Percentiles rank a stretch among this genome's conserved stretches.
phyloP scores from a whole-genome alignment of 2,888 invertebrate species.

The Caenorhabditis panamensis region DNA sequence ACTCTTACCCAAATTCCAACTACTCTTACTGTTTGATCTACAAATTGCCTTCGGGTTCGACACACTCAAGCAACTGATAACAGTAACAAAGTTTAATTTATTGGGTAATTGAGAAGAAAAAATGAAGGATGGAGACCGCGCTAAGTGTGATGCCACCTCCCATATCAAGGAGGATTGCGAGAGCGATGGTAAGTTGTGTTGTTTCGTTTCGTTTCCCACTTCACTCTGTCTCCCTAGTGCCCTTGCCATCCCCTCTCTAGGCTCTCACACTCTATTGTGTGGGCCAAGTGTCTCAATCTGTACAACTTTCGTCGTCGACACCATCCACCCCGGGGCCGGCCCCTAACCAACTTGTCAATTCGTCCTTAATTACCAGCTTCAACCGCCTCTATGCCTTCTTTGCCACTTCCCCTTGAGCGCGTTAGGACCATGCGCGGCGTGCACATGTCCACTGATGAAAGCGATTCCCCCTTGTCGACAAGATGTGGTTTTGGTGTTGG shows the following conservation, averaged over 20 bases:
- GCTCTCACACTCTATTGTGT: slow-evolving; percentile 18
- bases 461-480: slow-evolving; percentile 22
- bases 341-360: slow-evolving; percentile 59
- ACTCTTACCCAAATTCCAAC: slow-evolving; percentile 1
- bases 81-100: slow-evolving; percentile 8
- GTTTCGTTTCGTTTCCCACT: slow-evolving; percentile 33
- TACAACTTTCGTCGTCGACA: slow-evolving; percentile 51
- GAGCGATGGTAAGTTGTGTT: slow-evolving; percentile 67
- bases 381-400: slow-evolving; percentile 10
- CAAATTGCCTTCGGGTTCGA: background rate
- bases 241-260: slow-evolving; percentile 9
- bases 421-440: slow-evolving; percentile 11
- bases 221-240: slow-evolving; percentile 15
- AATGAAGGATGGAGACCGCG: slow-evolving; percentile 67
- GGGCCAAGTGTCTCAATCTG: slow-evolving; percentile 40
- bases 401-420: slow-evolving; percentile 54
- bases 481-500: slow-evolving; percentile 6
- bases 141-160: slow-evolving; percentile 69
- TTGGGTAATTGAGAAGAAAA: slow-evolving; percentile 36
- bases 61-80: background rate
- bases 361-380: slow-evolving; percentile 57
- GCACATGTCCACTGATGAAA: slow-evolving; percentile 31
- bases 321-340: slow-evolving; percentile 17
- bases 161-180: slow-evolving; percentile 68
- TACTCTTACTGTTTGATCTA: slow-evolving; percentile 1